Conservation (phyloP, 2,888 invertebrate species). For the Celastrina argiolus region DNA sequence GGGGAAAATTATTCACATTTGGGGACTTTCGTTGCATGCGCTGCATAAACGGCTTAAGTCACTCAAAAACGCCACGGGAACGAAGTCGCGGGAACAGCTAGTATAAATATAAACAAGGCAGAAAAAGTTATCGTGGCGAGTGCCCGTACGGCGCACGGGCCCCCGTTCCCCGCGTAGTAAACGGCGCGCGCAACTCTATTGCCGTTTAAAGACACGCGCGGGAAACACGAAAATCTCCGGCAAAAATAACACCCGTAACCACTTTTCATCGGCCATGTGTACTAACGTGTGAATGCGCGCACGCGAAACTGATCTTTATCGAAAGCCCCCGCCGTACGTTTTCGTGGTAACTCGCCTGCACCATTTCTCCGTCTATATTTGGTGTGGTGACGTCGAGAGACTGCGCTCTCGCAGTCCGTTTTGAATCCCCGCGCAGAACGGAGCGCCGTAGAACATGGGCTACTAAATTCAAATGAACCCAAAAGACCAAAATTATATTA, state of each 20-base stretch:
- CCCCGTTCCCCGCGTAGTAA: slow-evolving; percentile 40
- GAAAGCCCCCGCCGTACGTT: slow-evolving; percentile 16
- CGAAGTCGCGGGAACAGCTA: too few relatives aligned
- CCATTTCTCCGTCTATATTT: slow-evolving; percentile 55
- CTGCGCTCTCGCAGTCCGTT: slow-evolving; percentile 62
- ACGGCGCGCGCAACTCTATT: slow-evolving; percentile 56
- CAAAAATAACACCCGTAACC: slow-evolving; percentile 71
- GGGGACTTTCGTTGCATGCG: too few relatives aligned
- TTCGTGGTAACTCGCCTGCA: slow-evolving; percentile 42
- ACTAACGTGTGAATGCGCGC: slow-evolving; percentile 35
- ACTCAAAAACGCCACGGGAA: too few relatives aligned
- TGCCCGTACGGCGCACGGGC: not conserved
- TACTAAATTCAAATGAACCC: slow-evolving; percentile 26
- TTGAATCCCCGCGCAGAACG: slow-evolving; percentile 57
- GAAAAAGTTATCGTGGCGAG: not conserved
- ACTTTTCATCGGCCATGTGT: slow-evolving; percentile 52
- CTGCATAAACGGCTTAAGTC: too few relatives aligned
- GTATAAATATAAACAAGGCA: not conserved
- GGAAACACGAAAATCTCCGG: slow-evolving; percentile 66
- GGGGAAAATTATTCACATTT: too few relatives aligned
- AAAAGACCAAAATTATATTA: slow-evolving; percentile 29
- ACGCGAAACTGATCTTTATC: slow-evolving; percentile 40
- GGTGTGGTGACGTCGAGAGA: slow-evolving; percentile 59
- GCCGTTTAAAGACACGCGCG: slow-evolving; percentile 72
- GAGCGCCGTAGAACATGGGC: slow-evolving; percentile 42